Conservation (phyloP, 2,888 invertebrate genomes). For the Amphipyra berbera region DNA sequence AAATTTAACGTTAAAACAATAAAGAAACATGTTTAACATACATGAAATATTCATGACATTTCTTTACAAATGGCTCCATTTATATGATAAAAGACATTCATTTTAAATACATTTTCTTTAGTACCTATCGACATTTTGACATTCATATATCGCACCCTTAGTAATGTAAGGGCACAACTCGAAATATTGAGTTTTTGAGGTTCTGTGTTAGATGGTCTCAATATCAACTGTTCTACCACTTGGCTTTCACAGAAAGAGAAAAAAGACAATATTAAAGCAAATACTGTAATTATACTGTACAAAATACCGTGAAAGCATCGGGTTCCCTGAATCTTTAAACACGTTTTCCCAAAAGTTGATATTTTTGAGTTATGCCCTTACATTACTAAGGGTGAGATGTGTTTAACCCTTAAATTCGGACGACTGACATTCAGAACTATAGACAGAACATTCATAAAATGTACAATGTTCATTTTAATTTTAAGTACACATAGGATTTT, state of each 20-base stretch:
- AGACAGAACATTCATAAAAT: slow-evolving; percentile 23
- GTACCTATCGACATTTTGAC: slow-evolving; percentile 15
- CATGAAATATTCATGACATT: slow-evolving; percentile 33
- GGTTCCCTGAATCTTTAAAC: no score
- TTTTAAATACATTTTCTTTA: slow-evolving; percentile 20
- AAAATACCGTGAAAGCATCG: no score
- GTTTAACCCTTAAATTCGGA: neutral
- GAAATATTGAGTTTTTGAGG: no score
- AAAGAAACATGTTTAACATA: slow-evolving; percentile 1
- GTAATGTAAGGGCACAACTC: no score
- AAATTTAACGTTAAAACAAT: neutral
- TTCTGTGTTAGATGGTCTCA: no score
- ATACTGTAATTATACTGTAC: no score
- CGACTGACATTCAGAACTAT: slow-evolving; percentile 12
- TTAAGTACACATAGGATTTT: slow-evolving; percentile 33
- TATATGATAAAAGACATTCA: slow-evolving; percentile 16
- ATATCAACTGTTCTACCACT: no score
- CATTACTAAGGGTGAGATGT: no score
- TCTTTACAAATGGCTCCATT: slow-evolving; percentile 19
- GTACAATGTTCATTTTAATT: slow-evolving; percentile 38
- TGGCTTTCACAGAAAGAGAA: no score
- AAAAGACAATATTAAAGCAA: no score
- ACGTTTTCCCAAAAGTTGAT: no score
- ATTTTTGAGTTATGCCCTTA: no score
- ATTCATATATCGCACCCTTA: slow-evolving; percentile 13